phyloP scores from a whole-genome alignment of 2,888 invertebrate genomes.

The Esperia sulphurella region DNA sequence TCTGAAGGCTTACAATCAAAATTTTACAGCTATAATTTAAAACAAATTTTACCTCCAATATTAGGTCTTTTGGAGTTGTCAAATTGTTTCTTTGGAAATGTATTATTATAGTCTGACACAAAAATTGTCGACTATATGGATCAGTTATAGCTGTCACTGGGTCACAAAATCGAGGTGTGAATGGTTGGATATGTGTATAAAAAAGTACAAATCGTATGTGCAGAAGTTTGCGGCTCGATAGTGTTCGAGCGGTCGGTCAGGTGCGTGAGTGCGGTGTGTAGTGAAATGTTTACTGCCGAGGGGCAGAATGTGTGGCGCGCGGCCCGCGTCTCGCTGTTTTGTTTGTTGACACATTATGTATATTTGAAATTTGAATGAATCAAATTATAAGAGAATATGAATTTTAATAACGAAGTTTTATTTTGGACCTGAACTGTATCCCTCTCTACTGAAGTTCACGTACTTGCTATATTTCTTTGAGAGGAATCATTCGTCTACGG shows the following conservation, averaged over 20 bases:
- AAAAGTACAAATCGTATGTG: conserved; percentile 74
- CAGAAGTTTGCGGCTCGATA: conserved; percentile 69
- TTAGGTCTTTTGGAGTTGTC: too few relatives aligned
- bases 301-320: conserved; percentile 27
- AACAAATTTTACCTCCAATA: too few relatives aligned
- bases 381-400: conserved; percentile 78
- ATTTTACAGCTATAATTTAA: too few relatives aligned
- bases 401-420: conserved; percentile 53
- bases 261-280: conserved; percentile 1
- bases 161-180: conserved; percentile 29
- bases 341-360: conserved; percentile 79
- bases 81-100: too few relatives aligned
- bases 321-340: conserved; percentile 71
- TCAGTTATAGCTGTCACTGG: too few relatives aligned
- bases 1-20: too few relatives aligned
- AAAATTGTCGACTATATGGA: too few relatives aligned
- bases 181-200: conserved; percentile 26
- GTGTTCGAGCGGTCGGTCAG: conserved; percentile 37
- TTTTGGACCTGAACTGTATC: conserved; percentile 19
- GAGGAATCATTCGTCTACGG: too few relatives aligned
- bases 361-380: conserved; percentile 78
- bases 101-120: too few relatives aligned
- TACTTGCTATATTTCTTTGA: too few relatives aligned
- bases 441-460: background rate
- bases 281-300: background rate